phyloP scores from a whole-genome alignment of 2,113 vertebrate genomes.

The Eptesicus fuscus region DNA sequence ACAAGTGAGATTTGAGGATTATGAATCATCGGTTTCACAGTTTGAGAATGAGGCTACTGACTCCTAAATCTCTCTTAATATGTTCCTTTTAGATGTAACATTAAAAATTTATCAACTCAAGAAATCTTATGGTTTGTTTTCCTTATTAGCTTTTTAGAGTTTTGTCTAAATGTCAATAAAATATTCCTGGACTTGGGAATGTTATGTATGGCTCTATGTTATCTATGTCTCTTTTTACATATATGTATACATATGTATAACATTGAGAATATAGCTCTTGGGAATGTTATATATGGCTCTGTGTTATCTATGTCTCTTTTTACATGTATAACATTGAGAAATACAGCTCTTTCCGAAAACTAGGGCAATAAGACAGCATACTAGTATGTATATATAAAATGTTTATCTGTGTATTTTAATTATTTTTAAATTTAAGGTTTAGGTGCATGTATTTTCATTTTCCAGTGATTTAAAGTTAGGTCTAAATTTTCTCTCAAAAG shows the following conservation, averaged over 20 bases:
- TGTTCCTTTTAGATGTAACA: neutral
- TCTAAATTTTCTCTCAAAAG: neutral
- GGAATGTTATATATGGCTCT: neutral
- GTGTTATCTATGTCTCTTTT: neutral
- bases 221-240: neutral
- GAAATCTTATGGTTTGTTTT: neutral
- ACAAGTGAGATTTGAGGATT: neutral
- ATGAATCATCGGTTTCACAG: neutral
- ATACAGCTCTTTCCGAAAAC: neutral
- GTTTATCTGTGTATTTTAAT: neutral
- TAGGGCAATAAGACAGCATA: neutral
- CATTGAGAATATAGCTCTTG: neutral
- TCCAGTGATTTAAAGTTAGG: neutral
- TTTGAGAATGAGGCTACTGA: neutral
- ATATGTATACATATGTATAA: neutral
- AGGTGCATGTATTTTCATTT: neutral
- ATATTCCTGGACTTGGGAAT: neutral
- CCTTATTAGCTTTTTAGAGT: neutral
- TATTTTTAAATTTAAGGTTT: slow-evolving; percentile 8
- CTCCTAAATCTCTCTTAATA: neutral
- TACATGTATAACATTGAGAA: neutral
- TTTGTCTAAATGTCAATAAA: neutral
- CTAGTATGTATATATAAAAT: neutral
- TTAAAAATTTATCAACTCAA: neutral
- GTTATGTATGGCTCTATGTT: neutral